Evolutionary conservation across 1,140 invertebrate genomes (phyloP).

Genomic region (Pogonomyrmex barbatus): DNA sequence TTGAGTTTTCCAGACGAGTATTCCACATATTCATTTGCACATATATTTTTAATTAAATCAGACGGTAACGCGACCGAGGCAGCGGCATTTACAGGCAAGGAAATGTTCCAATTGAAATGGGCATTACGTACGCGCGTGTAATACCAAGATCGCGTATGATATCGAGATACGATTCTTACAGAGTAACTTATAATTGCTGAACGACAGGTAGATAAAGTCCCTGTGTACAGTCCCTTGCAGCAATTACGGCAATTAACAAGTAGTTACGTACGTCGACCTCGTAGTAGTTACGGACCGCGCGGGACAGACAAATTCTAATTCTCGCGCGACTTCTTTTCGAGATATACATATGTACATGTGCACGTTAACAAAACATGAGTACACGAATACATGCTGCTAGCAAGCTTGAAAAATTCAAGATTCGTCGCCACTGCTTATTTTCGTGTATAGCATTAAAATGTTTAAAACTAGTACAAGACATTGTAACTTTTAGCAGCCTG

Average conservation of each 20-base stretch:
- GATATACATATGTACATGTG: neutral
- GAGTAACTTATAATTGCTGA: conserved; percentile 11
- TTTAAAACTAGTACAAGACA: neutral
- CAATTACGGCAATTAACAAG: neutral
- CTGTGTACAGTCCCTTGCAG: neutral
- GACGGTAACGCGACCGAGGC: no score
- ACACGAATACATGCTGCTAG: neutral
- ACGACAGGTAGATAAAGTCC: conserved; percentile 27
- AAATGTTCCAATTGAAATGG: neutral
- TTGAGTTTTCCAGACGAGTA: neutral
- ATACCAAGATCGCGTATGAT: neutral
- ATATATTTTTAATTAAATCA: neutral
- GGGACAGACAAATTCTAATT: neutral
- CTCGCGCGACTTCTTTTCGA: neutral
- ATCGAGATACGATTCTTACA: neutral
- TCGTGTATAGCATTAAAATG: neutral
- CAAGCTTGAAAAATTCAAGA: neutral
- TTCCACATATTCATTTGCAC: neutral
- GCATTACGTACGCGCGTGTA: neutral
- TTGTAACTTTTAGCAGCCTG: neutral
- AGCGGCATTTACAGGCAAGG: neutral
- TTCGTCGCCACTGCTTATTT: no score
- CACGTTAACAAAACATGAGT: neutral
- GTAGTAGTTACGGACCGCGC: neutral
- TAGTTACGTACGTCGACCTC: conserved; percentile 32